Evolutionary conservation across 2,797 vertebrate species (phyloP), one percentile per base, ranked within the genome.

Genomic region (Pangasius krempfi): DNA sequence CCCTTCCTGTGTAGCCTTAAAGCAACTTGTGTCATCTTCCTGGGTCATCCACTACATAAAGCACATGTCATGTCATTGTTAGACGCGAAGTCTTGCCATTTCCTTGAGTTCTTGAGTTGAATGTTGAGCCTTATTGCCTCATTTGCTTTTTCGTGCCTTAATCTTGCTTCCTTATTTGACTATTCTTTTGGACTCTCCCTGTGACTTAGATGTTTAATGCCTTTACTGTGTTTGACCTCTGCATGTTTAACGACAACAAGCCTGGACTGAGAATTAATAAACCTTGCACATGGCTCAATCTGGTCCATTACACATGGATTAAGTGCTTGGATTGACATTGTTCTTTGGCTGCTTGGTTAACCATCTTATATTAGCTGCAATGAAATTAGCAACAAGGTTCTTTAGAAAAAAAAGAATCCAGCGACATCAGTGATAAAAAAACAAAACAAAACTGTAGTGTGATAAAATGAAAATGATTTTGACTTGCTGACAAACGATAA

Each of bases 331-430:
- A 78, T 18, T 52, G 47, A 54, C 27, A 18, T 54, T 78, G 27
- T 78, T 78, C 47, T 76, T 76, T n/a, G 5, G 73, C 70, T 73
- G 70, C 70, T 44, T 73, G 37, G 33, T 73, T 73, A 73, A 40
- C 37, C 7, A 12, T 25, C 37, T 73, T 25, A 44, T 72, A 72
- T 44, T 73, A 40, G 22, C 73, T 50, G 44, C 40, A 76, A 76
- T 76, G 12, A n/a, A 50, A 27, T 50, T 27, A n/a, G 25, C 73
- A 76, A 76, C 22, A 76, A 13, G 22, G 72, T 10, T 27, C n/a
- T 12, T 75, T 13, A 76, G 22, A 14, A 40, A 40, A 37, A 40
- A 12, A 37, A 9, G 9, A 50, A 50, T 50, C 47, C 10, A 50
- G 47, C 1, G 47, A 40, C 18, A 72, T 40, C 33, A 10, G 2